A percentile compares a stretch with the other conserved stretches of the same genome.
Conservation (phyloP, 2,797 vertebrate species). For the Alca torda region DNA sequence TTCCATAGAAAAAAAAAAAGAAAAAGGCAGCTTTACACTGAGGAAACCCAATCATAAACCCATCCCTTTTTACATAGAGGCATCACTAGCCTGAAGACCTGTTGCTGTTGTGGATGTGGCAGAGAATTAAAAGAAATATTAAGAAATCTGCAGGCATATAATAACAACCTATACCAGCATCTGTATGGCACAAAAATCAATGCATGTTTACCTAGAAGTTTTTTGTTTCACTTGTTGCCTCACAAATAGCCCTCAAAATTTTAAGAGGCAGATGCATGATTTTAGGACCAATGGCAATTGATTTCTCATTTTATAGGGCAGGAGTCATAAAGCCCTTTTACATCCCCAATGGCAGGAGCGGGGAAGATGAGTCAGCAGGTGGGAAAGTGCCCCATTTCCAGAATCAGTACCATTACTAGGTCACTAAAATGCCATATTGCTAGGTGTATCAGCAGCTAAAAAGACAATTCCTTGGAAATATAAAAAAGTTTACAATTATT, state of each 20-base stretch:
- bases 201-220: neutral
- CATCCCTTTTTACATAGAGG: neutral
- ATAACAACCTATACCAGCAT: neutral
- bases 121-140: neutral
- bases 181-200: neutral
- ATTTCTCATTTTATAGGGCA: neutral
- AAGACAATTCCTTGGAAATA: neutral
- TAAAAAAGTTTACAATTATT: neutral
- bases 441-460: neutral
- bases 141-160: neutral
- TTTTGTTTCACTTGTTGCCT: neutral
- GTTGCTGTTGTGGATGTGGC: neutral
- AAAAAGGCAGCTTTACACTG: neutral
- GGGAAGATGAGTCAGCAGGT: neutral
- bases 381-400: neutral
- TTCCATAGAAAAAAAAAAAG: neutral
- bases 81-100: neutral
- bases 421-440: neutral
- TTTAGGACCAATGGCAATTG: neutral
- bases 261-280: neutral
- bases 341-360: neutral
- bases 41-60: neutral
- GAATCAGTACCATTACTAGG: neutral
- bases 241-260: neutral
- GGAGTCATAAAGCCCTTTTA: neutral